These are phyloP conservation scores for Holcopasites calliopsidis DNA, from an alignment of 1,140 invertebrate species.

Conservation along the genomic window DNA sequence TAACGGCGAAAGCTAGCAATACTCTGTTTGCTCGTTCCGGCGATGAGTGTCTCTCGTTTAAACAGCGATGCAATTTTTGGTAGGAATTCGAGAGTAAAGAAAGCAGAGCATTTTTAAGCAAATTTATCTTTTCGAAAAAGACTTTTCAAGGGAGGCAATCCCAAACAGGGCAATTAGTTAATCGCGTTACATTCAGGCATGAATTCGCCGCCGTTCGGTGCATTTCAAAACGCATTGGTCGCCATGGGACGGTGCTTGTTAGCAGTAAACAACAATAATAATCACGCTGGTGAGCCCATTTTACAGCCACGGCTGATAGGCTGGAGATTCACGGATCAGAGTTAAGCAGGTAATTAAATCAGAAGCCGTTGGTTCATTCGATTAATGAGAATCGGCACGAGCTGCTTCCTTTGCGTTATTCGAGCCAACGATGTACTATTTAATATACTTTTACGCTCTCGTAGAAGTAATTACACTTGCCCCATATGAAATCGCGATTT, in stretches of 20 bases:
- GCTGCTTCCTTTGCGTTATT: conserved; percentile 54
- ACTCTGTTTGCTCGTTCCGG: background rate
- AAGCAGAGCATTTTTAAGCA: too few species aligned
- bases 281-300: conserved; percentile 68
- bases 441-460: conserved; percentile 46
- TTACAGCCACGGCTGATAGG: conserved; percentile 24
- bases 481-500: background rate
- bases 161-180: conserved; percentile 47
- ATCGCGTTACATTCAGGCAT: conserved; percentile 40
- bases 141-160: too few species aligned
- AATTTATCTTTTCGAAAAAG: too few species aligned
- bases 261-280: conserved; percentile 72
- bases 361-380: conserved; percentile 63
- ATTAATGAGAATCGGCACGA: conserved; percentile 65
- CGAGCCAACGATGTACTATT: conserved; percentile 55
- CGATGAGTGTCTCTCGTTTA: background rate
- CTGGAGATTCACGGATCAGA: conserved; percentile 52
- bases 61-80: background rate
- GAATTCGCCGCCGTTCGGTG: conserved; percentile 19
- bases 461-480: background rate
- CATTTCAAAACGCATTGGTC: conserved; percentile 18
- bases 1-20: background rate
- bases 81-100: too few species aligned
- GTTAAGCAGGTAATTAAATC: conserved; percentile 68
- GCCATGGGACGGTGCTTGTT: conserved; percentile 61